Evolutionary conservation across 2,113 vertebrate species (phyloP), one percentile per base, ranked within the genome.

Genomic region (Scytalopus superciliaris): DNA sequence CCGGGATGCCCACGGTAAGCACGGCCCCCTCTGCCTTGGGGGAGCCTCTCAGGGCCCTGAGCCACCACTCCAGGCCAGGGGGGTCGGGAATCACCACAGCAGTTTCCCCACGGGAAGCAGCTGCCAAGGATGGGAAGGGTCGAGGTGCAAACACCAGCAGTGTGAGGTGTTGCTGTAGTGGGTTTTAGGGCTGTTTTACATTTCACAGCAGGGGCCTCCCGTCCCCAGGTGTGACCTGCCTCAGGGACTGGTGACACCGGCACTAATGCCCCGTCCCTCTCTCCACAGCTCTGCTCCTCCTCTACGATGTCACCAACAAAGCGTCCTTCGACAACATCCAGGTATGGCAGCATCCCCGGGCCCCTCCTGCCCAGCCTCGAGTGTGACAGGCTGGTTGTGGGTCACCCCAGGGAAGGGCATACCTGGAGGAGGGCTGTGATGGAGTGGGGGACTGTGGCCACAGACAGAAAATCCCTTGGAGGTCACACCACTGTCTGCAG

Each of bases 271-370:
- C 63, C 3, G 0, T 59, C 75, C 57, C 70, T 97, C 69, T 97
- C 89, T 95, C 94, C 53, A 4, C 96, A 99, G 99, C 99, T 75
- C 98, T 99, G 95, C 98, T 99, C 87, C 97, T 99, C 94, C 98
- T 99, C 55, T 99, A 99, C 10, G 99, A 99, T 9, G 98, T 99
- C 96, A 99, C 99, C 96, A 99, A 99, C 98, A 99, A 98, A 97
- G 97, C 98, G 0, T 99, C 99, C 5, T 99, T 99, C 2, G 99
- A 99, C 98, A 99, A 99, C 98, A 99, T 99, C 91, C 98, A 98
- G 98, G 99, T 99, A 98, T 28, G 96, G 62, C 45, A 19, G 49
- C 59, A 9, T 7, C 28, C 33, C 25, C 0, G 1, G 28, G 25
- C 12, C 78, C 47, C 62, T 37, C 42, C 79, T 28, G 74, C 44